phyloP scores from a whole-genome alignment of 2,113 vertebrate species.

The Oreochromis spilurus region DNA sequence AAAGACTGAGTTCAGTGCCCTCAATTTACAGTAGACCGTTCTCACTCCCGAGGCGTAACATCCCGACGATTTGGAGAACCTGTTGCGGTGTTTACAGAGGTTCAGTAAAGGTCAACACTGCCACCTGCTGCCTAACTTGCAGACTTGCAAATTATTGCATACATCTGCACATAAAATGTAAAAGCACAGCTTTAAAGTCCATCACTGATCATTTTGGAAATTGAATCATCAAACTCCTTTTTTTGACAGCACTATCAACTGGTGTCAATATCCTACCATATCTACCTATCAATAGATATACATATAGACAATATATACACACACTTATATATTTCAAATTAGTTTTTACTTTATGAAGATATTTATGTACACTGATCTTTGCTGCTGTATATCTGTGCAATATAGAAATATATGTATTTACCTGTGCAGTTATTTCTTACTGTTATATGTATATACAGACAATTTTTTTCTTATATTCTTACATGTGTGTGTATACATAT shows the following conservation, averaged over 20 bases:
- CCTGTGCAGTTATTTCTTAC: too few species aligned
- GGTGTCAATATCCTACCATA: not conserved
- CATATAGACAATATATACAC: accelerated
- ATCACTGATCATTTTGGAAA: not conserved
- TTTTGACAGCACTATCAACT: not conserved
- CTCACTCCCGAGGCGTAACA: not conserved
- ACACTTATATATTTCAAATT: not conserved
- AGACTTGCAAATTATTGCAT: not conserved
- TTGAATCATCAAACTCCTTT: not conserved
- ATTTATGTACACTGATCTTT: too few species aligned
- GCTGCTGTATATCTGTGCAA: too few species aligned
- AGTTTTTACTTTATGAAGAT: too few species aligned
- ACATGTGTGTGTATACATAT: too few species aligned
- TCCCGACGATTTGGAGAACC: not conserved
- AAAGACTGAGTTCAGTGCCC: not conserved
- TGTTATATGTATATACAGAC: too few species aligned
- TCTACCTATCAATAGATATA: not conserved
- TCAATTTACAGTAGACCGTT: accelerated
- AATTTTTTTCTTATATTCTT: too few species aligned
- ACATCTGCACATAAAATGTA: not conserved
- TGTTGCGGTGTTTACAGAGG: not conserved
- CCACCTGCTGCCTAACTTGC: not conserved
- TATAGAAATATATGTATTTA: too few species aligned
- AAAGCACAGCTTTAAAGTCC: not conserved
- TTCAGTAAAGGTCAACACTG: not conserved